Percentiles rank a stretch among this genome's conserved stretches.
Conservation (phyloP, 2,797 vertebrate genomes). For the Denticeps clupeoides region DNA sequence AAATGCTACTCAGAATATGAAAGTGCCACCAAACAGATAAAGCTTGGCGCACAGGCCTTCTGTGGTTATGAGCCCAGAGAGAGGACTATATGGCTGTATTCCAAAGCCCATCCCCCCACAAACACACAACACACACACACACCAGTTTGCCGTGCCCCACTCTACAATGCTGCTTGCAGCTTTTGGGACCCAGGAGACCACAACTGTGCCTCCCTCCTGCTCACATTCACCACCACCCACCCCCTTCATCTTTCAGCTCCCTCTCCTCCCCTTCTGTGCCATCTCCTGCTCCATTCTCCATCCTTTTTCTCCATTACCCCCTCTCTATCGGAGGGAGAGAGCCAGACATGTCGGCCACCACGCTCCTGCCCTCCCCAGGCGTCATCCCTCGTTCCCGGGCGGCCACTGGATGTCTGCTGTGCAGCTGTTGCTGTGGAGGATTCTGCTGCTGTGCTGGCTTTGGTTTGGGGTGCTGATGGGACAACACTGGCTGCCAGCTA, state of each 20-base stretch:
- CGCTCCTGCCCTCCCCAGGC: not conserved
- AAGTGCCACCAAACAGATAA: conserved; percentile 33
- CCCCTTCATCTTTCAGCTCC: not conserved
- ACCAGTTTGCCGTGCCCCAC: conserved; percentile 2
- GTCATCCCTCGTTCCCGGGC: not conserved
- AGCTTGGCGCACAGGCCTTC: conserved; percentile 49
- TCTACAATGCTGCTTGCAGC: conserved; percentile 31
- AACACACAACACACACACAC: conserved; percentile 18
- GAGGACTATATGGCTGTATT: conserved; percentile 52
- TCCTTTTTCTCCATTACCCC: not conserved
- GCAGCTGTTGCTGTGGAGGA: not conserved
- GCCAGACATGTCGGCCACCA: not conserved
- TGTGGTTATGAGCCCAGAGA: conserved; percentile 60
- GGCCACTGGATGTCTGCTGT: too few relatives aligned
- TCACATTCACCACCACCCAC: not conserved
- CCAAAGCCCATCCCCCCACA: conserved; percentile 43
- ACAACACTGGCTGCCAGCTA: too few relatives aligned
- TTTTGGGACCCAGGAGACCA: conserved; percentile 24
- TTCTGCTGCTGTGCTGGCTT: too few relatives aligned
- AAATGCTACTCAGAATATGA: conserved; percentile 51
- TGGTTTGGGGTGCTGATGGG: too few relatives aligned
- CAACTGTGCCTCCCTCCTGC: conserved; percentile 9
- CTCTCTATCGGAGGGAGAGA: too few relatives aligned
- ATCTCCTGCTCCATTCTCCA: too few relatives aligned
- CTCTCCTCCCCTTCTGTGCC: not conserved